phyloP scores from a whole-genome alignment of 2,113 vertebrate genomes.

The Phalacrocorax pelagicus region DNA sequence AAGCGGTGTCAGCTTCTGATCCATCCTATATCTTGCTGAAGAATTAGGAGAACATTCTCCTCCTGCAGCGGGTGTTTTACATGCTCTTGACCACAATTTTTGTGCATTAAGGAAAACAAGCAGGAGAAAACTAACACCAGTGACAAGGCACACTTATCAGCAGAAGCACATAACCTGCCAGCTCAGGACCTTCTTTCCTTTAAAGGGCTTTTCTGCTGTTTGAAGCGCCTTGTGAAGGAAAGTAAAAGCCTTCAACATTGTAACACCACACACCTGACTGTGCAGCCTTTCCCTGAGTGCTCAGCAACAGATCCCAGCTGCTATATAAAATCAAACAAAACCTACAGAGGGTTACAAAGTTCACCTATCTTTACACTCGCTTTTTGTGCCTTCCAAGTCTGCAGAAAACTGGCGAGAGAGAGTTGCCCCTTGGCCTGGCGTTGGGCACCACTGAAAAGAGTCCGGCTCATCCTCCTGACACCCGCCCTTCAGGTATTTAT shows the following conservation, averaged over 20 bases:
- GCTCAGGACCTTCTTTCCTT: neutral
- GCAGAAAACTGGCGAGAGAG: neutral
- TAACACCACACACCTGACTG: no score
- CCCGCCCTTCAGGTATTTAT: no score
- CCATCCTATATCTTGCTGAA: accelerated
- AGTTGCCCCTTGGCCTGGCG: no score
- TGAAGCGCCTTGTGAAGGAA: neutral
- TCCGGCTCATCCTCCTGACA: no score
- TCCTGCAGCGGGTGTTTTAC: neutral
- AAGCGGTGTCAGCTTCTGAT: neutral
- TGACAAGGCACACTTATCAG: neutral
- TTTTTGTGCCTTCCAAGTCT: neutral
- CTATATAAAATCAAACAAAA: neutral
- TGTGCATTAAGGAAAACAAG: neutral
- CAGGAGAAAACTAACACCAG: neutral
- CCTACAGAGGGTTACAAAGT: neutral
- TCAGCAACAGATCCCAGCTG: neutral
- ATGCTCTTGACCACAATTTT: neutral
- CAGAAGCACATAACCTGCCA: neutral
- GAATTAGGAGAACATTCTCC: neutral
- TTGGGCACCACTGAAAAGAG: no score
- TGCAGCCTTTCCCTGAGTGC: neutral
- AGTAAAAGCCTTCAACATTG: neutral
- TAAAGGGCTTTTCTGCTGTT: neutral
- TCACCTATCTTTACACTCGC: neutral